These are phyloP conservation scores for Hycleus cichorii DNA, from an alignment of 1,140 invertebrate genomes.

Conservation along the genomic window DNA sequence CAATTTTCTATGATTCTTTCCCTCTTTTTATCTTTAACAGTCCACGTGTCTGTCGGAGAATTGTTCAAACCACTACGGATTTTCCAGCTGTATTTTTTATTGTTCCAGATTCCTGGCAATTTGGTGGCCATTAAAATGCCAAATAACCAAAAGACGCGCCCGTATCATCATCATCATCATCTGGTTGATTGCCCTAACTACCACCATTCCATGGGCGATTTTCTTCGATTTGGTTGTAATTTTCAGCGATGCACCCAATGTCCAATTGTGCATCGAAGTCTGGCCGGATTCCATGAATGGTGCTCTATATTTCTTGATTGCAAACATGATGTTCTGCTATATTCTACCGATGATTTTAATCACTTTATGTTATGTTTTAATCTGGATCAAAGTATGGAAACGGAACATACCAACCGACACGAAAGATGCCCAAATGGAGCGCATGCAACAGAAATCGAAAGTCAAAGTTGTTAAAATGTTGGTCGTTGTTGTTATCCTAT, in stretches of 20 bases:
- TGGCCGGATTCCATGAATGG: conserved; percentile 78
- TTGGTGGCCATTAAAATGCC: conserved; percentile 87
- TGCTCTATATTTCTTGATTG: conserved; percentile 79
- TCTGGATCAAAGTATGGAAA: conserved; percentile 87
- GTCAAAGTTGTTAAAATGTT: conserved; percentile 96
- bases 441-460: conserved; percentile 87
- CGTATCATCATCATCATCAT: conserved; percentile 83
- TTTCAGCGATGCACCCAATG: conserved; percentile 60
- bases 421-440: conserved; percentile 84
- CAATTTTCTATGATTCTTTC: too few species aligned
- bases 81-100: background rate
- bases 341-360: conserved; percentile 88
- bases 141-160: conserved; percentile 80
- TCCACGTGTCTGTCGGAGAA: too few species aligned
- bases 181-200: conserved; percentile 77
- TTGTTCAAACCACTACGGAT: too few species aligned
- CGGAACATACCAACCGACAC: conserved; percentile 82
- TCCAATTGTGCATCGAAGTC: conserved; percentile 70
- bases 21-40: too few species aligned
- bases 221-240: conserved; percentile 79
- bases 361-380: conserved; percentile 84
- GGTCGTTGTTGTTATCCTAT: conserved; percentile 87
- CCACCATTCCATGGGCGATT: conserved; percentile 82
- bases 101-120: conserved; percentile 88
- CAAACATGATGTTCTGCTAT: conserved; percentile 85